Percentiles rank a stretch among this genome's conserved stretches.
These are phyloP conservation scores for Myotis pilosus DNA, from an alignment of 2,797 vertebrate species.

Conservation along the genomic window DNA sequence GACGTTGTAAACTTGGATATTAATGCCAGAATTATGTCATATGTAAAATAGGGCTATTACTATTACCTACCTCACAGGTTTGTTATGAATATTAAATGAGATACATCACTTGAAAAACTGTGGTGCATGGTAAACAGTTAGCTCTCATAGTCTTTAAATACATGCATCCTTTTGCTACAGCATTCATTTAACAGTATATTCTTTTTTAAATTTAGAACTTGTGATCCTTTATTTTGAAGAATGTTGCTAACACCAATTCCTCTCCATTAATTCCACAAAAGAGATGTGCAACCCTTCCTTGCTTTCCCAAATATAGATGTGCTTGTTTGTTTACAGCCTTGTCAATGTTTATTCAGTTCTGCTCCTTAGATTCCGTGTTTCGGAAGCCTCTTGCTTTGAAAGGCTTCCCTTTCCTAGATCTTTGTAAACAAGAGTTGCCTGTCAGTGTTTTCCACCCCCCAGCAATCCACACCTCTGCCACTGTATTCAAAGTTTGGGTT, in stretches of 20 bases:
- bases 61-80: not conserved
- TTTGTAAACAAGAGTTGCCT: slow-evolving; percentile 63
- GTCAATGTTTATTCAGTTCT: slow-evolving; percentile 63
- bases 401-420: slow-evolving; percentile 55
- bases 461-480: slow-evolving; percentile 11
- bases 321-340: slow-evolving; percentile 57
- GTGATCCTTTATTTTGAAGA: slow-evolving; percentile 23
- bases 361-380: slow-evolving; percentile 40
- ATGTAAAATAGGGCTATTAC: not conserved
- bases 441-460: not conserved
- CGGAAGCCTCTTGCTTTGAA: slow-evolving; percentile 57
- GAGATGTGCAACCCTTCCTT: slow-evolving; percentile 56
- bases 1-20: not conserved
- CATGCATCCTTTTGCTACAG: not conserved
- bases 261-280: slow-evolving; percentile 42
- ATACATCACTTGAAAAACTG: not conserved
- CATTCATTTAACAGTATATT: not conserved
- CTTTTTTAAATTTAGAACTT: not conserved
- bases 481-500: slow-evolving; percentile 59
- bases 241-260: not conserved
- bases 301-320: slow-evolving; percentile 65
- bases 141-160: not conserved
- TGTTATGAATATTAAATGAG: not conserved
- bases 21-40: not conserved
- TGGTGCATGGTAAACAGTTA: not conserved